Evolutionary conservation across 1,140 invertebrate species (phyloP).

Genomic region (Drosophila jambulina): DNA sequence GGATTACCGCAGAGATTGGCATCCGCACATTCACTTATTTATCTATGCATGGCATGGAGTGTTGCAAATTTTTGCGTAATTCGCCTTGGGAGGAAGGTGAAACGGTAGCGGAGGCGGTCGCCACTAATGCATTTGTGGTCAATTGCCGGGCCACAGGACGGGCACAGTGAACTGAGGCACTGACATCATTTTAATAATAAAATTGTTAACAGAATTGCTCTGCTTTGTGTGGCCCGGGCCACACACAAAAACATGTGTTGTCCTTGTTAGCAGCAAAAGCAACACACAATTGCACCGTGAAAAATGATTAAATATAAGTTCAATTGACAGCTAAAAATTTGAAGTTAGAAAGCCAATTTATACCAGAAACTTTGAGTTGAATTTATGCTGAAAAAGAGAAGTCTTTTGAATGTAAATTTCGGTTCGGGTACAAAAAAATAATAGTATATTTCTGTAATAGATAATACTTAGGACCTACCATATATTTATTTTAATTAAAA

Average conservation of each 20-base stretch:
- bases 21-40: slow-evolving; percentile 40
- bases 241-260: slow-evolving; percentile 76
- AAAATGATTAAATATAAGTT: neutral
- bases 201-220: slow-evolving; percentile 82
- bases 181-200: slow-evolving; percentile 79
- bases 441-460: neutral
- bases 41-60: slow-evolving; percentile 41
- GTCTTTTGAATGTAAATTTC: neutral
- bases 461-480: neutral
- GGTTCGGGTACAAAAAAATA: neutral
- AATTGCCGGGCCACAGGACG: slow-evolving; percentile 48
- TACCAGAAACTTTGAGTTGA: neutral
- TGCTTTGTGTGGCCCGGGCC: slow-evolving; percentile 58
- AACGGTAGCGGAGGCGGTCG: slow-evolving; percentile 5
- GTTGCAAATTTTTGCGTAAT: slow-evolving; percentile 43
- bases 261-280: slow-evolving; percentile 62
- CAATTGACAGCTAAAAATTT: neutral
- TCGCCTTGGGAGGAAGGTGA: slow-evolving; percentile 29
- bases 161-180: slow-evolving; percentile 28
- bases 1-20: slow-evolving; percentile 36
- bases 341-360: neutral
- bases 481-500: no score
- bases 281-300: slow-evolving; percentile 20
- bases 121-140: slow-evolving; percentile 77
- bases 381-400: no score